Evolutionary conservation across 2,113 vertebrate genomes (phyloP).

Genomic region (Tricholaema leucomelas): DNA sequence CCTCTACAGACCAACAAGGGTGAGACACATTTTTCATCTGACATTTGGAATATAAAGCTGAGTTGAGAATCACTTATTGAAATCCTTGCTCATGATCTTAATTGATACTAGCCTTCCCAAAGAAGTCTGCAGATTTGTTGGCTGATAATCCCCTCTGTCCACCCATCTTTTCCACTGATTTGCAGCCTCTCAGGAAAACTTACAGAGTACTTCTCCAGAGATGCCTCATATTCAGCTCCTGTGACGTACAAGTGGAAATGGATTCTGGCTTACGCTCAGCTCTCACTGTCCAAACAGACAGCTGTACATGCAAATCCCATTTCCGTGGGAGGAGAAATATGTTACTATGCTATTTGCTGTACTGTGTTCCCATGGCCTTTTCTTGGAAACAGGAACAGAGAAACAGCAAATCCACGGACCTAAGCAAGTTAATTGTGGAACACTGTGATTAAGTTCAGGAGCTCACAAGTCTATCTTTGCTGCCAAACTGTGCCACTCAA

Average conservation of each 20-base stretch:
- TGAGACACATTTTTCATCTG: neutral
- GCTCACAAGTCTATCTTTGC: neutral
- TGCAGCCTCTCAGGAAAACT: neutral
- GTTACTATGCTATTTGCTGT: neutral
- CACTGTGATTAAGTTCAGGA: neutral
- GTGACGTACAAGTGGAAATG: neutral
- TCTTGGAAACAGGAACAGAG: neutral
- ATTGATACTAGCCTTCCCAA: neutral
- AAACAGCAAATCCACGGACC: neutral
- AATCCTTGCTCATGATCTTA: neutral
- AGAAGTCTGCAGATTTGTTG: neutral
- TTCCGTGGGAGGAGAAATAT: neutral
- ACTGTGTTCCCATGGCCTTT: neutral
- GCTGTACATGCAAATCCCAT: neutral
- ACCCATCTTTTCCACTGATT: neutral
- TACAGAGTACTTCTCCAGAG: neutral
- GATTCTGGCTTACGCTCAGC: neutral
- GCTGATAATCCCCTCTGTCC: neutral
- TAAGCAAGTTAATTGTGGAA: neutral
- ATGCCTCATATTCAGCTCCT: neutral
- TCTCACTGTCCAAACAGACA: neutral
- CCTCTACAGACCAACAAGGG: neutral
- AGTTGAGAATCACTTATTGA: neutral
- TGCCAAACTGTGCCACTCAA: accelerated
- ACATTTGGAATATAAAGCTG: neutral